phyloP scores from a whole-genome alignment of 1,140 invertebrate species.

The Bilobella aurantiaca region DNA sequence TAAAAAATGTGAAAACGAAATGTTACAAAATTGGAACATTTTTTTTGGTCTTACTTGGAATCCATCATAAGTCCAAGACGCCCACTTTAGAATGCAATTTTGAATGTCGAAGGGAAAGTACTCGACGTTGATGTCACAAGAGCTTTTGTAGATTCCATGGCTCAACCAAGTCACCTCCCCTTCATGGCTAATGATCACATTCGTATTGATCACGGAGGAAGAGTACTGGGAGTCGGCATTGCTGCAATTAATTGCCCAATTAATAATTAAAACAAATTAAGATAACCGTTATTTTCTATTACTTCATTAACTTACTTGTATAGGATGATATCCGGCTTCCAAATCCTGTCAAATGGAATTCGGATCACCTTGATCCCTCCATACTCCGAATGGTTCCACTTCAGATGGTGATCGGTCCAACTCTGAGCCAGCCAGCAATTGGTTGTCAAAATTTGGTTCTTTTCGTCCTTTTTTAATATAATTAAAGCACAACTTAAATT shows the following conservation, averaged over 20 bases:
- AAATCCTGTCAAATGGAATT: conserved; percentile 64
- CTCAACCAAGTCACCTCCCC: conserved; percentile 68
- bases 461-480: conserved; percentile 46
- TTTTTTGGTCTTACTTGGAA: conserved; percentile 69
- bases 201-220: conserved; percentile 67
- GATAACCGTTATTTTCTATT: too few species aligned
- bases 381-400: conserved; percentile 79
- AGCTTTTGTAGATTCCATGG: conserved; percentile 74
- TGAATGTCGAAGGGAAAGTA: conserved; percentile 93
- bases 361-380: conserved; percentile 70
- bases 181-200: conserved; percentile 61
- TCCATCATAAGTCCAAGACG: conserved; percentile 93
- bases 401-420: conserved; percentile 78
- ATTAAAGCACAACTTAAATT: neutral
- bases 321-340: conserved; percentile 75
- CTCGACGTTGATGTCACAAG: conserved; percentile 82
- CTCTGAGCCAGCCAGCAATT: conserved; percentile 83
- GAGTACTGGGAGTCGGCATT: conserved; percentile 73
- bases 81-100: conserved; percentile 84
- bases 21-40: conserved; percentile 20
- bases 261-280: neutral
- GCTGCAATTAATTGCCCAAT: too few species aligned
- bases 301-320: conserved; percentile 67
- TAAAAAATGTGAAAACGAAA: conserved; percentile 30
- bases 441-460: conserved; percentile 66